Conservation (phyloP, 1,140 invertebrate genomes). For the Polyergus mexicanus region DNA sequence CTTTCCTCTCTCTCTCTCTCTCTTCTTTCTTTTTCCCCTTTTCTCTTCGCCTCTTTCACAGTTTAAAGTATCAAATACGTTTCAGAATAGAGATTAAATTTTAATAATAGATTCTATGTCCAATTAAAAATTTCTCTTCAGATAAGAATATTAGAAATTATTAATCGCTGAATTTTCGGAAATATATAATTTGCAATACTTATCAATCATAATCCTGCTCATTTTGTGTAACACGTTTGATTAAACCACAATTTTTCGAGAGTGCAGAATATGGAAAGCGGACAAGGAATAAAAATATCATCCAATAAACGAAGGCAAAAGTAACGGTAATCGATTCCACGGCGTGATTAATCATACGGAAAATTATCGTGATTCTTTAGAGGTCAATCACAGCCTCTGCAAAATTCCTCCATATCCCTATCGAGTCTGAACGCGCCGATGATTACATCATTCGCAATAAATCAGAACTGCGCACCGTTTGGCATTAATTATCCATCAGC, state of each 20-base stretch:
- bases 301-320: background rate
- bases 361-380: slow-evolving; percentile 22
- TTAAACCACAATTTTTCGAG: too few relatives aligned
- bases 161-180: too few relatives aligned
- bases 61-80: background rate
- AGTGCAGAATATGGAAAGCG: too few relatives aligned
- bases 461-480: slow-evolving; percentile 25
- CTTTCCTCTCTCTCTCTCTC: too few relatives aligned
- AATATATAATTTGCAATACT: background rate
- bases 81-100: background rate
- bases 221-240: too few relatives aligned
- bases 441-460: slow-evolving; percentile 58
- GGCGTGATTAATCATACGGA: slow-evolving; percentile 14
- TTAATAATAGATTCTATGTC: background rate
- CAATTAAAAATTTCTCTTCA: background rate
- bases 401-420: slow-evolving; percentile 13
- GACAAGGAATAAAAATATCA: background rate
- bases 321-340: slow-evolving; percentile 2
- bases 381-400: background rate
- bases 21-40: too few relatives aligned
- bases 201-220: background rate
- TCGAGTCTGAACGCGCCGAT: background rate
- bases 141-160: background rate
- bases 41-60: too few relatives aligned
- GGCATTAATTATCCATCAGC: slow-evolving; percentile 58